Conservation (phyloP, 2,888 invertebrate genomes). For the Silvanus unidentatus region DNA sequence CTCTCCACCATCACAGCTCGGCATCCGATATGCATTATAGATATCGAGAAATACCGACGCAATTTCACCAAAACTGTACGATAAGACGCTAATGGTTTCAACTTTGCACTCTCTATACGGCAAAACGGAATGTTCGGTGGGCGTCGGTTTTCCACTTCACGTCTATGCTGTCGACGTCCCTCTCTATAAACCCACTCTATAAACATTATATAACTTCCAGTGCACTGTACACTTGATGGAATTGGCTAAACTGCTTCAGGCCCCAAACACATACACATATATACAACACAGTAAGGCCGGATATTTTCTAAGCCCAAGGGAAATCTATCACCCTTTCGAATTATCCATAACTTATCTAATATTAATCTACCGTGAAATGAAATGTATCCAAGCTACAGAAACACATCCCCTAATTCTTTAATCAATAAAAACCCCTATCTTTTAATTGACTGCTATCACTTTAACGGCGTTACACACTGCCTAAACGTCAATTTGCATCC, state of each 20-base stretch:
- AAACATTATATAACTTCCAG: slow-evolving; percentile 4
- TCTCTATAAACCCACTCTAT: background rate
- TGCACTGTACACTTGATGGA: slow-evolving; percentile 17
- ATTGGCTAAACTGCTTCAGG: slow-evolving; percentile 12
- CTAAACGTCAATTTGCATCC: background rate
- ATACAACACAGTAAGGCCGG: slow-evolving; percentile 7
- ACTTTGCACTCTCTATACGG: slow-evolving; percentile 57
- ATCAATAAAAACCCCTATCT: slow-evolving; percentile 34
- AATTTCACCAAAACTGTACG: slow-evolving; percentile 47
- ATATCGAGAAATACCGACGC: slow-evolving; percentile 50
- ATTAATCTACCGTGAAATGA: slow-evolving; percentile 50
- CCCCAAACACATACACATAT: too few relatives aligned
- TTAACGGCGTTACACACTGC: slow-evolving; percentile 13
- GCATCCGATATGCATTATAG: slow-evolving; percentile 47
- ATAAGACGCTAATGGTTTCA: slow-evolving; percentile 55
- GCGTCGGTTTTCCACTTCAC: slow-evolving; percentile 28
- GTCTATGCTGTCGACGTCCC: slow-evolving; percentile 22
- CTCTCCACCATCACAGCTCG: slow-evolving; percentile 10
- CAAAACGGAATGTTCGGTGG: slow-evolving; percentile 24
- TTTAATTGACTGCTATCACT: slow-evolving; percentile 33
- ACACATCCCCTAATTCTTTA: slow-evolving; percentile 30
- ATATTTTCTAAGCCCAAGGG: slow-evolving; percentile 33
- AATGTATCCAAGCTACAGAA: slow-evolving; percentile 35
- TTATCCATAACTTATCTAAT: slow-evolving; percentile 49
- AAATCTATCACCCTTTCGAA: slow-evolving; percentile 49